Evolutionary conservation across 1,140 invertebrate species (phyloP), one percentile per base, ranked within the genome.

Genomic region (Panonychus citri): DNA sequence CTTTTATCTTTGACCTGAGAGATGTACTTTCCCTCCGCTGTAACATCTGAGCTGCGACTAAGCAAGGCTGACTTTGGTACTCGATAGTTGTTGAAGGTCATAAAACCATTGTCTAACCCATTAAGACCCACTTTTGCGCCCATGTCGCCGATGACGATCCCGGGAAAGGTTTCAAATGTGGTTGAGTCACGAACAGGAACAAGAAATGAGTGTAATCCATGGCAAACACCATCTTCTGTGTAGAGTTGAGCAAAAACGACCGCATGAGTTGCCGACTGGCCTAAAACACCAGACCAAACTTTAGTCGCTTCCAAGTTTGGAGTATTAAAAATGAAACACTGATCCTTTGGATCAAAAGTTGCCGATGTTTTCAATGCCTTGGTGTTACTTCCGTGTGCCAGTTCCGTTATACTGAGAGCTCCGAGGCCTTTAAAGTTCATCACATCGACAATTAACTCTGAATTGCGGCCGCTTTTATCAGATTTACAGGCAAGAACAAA

Each of bases 251-350:
- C 90, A 72, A 86, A 94, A 12, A 53, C 46, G 40, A 60, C 53
- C 7, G 82, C 83, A 65, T 91, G 81, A 0, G 86, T 91, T 55
- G 84, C 81, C 27, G 78, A 80, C 76, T 91, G 80, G 57, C 82
- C 81, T 71, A 91, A 74, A 72, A 83, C 84, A 62, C 86, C 87
- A 63, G 81, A 76, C 90, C 90, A 96, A 70, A 85, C 89, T 75
- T 96, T 96, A 43, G 85, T 84, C 25, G 88, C 85, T 70, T 91
- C 81, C 72, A 93, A 85, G 69, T 89, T 83, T 0, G 90, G 87
- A 1, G 89, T 85, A 66, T 93, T 78, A 10, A 96, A 74, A 26
- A 93, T 75, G 71, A 94, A 95, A 68, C 81, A 77, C 71, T 58
- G 39, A 10, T 76, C 78, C 21, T 69, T 68, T 0, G 78, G 72